A percentile compares a stretch with the other conserved stretches of the same genome.
phyloP scores from a whole-genome alignment of 2,888 invertebrate genomes.

The Oscheius sp. region DNA sequence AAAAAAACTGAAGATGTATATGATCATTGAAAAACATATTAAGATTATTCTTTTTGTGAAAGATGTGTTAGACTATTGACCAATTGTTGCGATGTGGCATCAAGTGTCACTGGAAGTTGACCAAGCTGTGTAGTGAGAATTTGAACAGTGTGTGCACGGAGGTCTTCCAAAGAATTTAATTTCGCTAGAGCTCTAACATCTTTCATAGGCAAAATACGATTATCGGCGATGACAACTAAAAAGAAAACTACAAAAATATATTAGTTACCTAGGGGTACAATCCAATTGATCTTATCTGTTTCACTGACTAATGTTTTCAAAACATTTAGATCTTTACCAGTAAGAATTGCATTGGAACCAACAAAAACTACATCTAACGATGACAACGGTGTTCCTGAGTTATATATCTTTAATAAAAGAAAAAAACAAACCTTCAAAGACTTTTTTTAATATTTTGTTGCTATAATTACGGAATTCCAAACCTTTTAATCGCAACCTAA shows the following conservation, averaged over 20 bases:
- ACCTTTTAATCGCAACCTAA: conserved; percentile 59
- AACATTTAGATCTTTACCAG: conserved; percentile 56
- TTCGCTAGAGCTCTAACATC: conserved; percentile 52
- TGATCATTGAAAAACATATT: background rate
- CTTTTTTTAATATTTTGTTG: conserved; percentile 61
- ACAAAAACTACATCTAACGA: conserved; percentile 48
- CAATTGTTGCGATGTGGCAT: conserved; percentile 34
- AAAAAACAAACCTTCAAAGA: conserved; percentile 47
- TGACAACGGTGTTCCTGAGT: conserved; percentile 56
- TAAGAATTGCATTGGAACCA: conserved; percentile 54
- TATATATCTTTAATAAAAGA: too few relatives aligned
- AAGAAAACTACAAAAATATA: background rate
- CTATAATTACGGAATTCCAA: conserved; percentile 62
- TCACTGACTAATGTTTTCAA: conserved; percentile 57
- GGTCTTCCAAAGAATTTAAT: conserved; percentile 49
- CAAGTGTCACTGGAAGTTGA: conserved; percentile 41
- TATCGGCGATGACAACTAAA: conserved; percentile 55
- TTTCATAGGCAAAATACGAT: conserved; percentile 54
- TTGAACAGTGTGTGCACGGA: conserved; percentile 51
- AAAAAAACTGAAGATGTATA: background rate
- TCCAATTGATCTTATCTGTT: conserved; percentile 58
- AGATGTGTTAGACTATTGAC: conserved; percentile 16
- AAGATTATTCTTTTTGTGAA: background rate
- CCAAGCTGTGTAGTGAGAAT: conserved; percentile 46
- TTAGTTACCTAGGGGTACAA: conserved; percentile 60